A percentile compares a stretch with the other conserved stretches of the same genome.
These are phyloP conservation scores for Apamea sordens DNA, from an alignment of 2,888 invertebrate genomes.

Conservation along the genomic window DNA sequence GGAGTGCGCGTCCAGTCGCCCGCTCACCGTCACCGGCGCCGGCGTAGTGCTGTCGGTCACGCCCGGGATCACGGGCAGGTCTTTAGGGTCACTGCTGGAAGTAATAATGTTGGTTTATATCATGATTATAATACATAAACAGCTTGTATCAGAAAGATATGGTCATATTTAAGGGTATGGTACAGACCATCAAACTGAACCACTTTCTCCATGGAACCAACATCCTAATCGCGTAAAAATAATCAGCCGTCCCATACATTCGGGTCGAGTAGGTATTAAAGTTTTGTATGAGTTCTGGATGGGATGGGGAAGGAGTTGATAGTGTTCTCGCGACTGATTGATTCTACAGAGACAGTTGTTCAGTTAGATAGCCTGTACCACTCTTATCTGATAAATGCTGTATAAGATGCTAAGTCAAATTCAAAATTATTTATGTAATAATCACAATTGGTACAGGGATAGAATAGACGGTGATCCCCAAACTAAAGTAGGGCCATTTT, in stretches of 20 bases:
- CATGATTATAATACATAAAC: background rate
- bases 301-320: too few species aligned
- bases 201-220: background rate
- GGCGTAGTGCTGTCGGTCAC: constrained; percentile 53
- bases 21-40: constrained; percentile 52
- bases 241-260: background rate
- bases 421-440: too few species aligned
- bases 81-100: constrained; percentile 70
- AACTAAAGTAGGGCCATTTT: too few species aligned
- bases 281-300: background rate
- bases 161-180: background rate
- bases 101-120: background rate
- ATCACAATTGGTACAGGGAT: too few species aligned
- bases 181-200: background rate
- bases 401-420: too few species aligned
- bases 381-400: too few species aligned
- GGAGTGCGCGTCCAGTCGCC: constrained; percentile 81
- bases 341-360: too few species aligned
- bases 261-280: background rate
- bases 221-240: background rate
- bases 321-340: too few species aligned
- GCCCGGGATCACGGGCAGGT: constrained; percentile 80
- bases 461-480: too few species aligned
- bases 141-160: background rate
- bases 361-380: too few species aligned